These are phyloP conservation scores for Polypedilum pembai DNA, from an alignment of 1,140 invertebrate species.

Conservation along the genomic window DNA sequence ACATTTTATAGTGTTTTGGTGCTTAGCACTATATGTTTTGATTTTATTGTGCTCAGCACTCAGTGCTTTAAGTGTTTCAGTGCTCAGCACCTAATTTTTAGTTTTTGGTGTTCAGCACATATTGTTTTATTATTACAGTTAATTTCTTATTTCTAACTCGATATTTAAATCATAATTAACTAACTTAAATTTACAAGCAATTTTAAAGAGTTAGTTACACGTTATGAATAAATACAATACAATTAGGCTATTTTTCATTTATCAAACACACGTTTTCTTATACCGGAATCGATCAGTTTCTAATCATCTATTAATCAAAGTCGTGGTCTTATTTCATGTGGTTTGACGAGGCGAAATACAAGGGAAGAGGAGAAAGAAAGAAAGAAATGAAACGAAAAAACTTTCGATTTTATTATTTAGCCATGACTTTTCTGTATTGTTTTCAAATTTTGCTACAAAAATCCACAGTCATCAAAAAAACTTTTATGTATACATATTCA, in stretches of 20 bases:
- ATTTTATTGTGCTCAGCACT: no score
- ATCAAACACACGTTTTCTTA: background rate
- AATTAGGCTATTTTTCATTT: no score
- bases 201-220: no score
- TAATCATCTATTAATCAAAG: conserved; percentile 14
- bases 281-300: conserved; percentile 16
- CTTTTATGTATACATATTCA: no score
- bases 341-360: background rate
- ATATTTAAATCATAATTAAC: background rate
- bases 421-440: background rate
- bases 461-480: background rate
- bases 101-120: no score
- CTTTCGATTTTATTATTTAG: conserved; percentile 29
- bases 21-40: background rate
- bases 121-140: no score
- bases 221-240: no score
- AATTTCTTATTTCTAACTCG: no score
- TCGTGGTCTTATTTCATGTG: background rate
- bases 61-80: no score
- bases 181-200: background rate
- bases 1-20: no score
- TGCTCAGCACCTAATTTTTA: no score
- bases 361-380: conserved; percentile 1
- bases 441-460: conserved; percentile 6
- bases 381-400: conserved; percentile 23